Evolutionary conservation across 37 sponge, comb jelly and placozoan species (phyloP).

Genomic region (Oopsacas minuta): DNA sequence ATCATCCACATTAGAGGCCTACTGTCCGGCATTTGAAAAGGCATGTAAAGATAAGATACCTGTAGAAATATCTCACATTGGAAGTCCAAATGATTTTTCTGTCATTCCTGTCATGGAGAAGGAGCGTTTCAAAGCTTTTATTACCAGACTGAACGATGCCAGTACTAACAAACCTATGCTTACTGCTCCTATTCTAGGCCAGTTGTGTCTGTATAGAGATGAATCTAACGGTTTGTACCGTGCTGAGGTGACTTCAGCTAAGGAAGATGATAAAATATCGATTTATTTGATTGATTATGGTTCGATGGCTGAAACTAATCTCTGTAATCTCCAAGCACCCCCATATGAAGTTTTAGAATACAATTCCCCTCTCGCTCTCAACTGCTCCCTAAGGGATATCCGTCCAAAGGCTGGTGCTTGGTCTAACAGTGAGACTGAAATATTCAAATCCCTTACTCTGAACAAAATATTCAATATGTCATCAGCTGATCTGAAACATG

Average conservation of each 20-base stretch:
- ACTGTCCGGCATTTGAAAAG: neutral
- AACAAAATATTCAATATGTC: neutral
- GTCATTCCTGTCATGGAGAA: neutral
- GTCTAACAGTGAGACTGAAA: neutral
- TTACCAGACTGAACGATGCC: neutral
- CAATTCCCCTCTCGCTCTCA: neutral
- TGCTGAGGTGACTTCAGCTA: neutral
- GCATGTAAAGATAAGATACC: neutral
- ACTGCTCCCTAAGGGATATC: neutral
- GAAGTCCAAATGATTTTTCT: neutral
- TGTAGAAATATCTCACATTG: neutral
- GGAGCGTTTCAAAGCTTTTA: neutral
- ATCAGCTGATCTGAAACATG: neutral
- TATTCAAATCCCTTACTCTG: neutral
- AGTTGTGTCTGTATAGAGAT: neutral
- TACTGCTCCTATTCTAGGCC: neutral
- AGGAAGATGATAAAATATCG: neutral
- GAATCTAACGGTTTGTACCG: neutral
- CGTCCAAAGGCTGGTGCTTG: neutral
- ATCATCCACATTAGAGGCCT: neutral
- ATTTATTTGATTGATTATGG: neutral
- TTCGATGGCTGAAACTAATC: neutral
- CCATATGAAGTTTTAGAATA: neutral
- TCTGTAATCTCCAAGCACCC: neutral
- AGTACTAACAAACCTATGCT: neutral